Evolutionary conservation across 1,140 invertebrate genomes (phyloP), one percentile per base, ranked within the genome.

Genomic region (Orussus abietinus): DNA sequence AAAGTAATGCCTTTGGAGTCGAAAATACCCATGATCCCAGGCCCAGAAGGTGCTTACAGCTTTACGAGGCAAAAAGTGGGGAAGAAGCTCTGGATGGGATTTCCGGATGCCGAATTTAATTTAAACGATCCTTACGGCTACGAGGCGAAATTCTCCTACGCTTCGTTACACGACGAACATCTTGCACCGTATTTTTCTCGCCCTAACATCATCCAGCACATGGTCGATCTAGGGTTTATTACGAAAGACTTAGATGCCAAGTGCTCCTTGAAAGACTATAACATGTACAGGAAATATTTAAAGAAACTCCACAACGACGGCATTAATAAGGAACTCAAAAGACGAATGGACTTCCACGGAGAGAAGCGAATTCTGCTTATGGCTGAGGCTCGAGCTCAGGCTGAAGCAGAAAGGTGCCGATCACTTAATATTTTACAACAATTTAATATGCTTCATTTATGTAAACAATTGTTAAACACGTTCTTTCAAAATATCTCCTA

Each of bases 131-230:
- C 66, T 1, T 59, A 60, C 11, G 61, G 59, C 13, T 44, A 52
- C 6, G 64, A 71, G 3, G 29, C 57, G 4, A 37, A 55, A 39
- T 46, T 47, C 22, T 9, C 41, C 2, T 74, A 74, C 31, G 61
- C 74, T 32, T 47, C 64, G 0, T 39, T 75, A 26, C 71, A 75
- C 37, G 71, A 75, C 31, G 42, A 57, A 14, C 59, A 73, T 53
- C 44, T 74, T 2, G 14, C 42, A 1, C 14, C 50, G 5, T 62
- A 68, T 46, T 70, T 70, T 43, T 46, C 42, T 1, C 45, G 42
- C 10, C 47, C 59, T 4, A 41, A 29, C 21, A 63, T 57, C 19
- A 36, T 51, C 5, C 43, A 47, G n/a, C 43, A 47, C 35, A 40
- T 71, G 26, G 29, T 63, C 3, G 55, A 69, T 25, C 39, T 54